Evolutionary conservation across 1,140 invertebrate genomes (phyloP), one percentile per base, ranked within the genome.

Genomic region (Caenorhabditis inopinata): DNA sequence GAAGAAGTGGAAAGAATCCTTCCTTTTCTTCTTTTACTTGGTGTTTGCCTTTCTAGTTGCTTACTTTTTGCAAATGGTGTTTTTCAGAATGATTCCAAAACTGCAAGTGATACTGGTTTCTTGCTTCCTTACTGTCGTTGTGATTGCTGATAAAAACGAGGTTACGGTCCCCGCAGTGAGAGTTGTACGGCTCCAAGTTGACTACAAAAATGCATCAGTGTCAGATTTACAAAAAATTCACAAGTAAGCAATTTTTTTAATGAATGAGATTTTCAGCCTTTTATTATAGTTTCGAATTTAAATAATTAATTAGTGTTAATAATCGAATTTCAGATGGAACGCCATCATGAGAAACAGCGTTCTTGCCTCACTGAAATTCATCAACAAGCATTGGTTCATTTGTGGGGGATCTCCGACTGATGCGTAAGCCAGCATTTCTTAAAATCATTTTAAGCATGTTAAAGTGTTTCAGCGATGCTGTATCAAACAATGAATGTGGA

Each of bases 381-480:
- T 87, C 79, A 89, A 87, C 80, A 87, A 87, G 53, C 86, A 88
- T 76, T 87, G 83, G 81, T 75, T 84, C 1, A 85, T 87, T 78
- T 87, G 85, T 77, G 85, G 85, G 18, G 82, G 85, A 49, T 62
- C 77, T 21, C 82, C 83, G 14, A 47, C 51, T 14, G 78, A 78
- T 32, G 49, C 35, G 82, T 82, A 48, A 49, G 75, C 2, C n/a
- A n/a, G n/a, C n/a, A n/a, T n/a, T n/a, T n/a, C n/a, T n/a, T n/a
- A n/a, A n/a, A n/a, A n/a, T n/a, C n/a, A n/a, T n/a, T n/a, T n/a
- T n/a, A n/a, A n/a, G n/a, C n/a, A n/a, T n/a, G n/a, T n/a, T n/a
- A n/a, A n/a, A n/a, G n/a, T n/a, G n/a, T 46, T 73, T 27, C 29
- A 68, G 42, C n/a, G 14, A 74, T 14, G 21, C 42, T 16, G 78